phyloP scores from a whole-genome alignment of 2,797 vertebrate species.

The Acanthurus tractus region DNA sequence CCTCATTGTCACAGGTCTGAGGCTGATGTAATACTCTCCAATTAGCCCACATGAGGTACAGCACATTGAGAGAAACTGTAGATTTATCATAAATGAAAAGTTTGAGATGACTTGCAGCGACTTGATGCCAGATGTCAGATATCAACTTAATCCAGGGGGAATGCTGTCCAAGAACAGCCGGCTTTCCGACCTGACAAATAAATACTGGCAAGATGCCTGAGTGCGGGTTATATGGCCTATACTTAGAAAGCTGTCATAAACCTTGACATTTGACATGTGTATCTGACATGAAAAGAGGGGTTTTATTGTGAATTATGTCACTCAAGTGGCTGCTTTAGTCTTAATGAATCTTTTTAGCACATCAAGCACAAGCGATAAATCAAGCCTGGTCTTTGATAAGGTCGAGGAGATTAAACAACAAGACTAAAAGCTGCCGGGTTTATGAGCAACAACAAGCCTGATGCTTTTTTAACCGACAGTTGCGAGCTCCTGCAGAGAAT shows the following conservation, averaged over 20 bases:
- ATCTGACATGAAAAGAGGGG: slow-evolving; percentile 66
- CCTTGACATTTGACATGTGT: slow-evolving; percentile 83
- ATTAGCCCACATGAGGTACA: slow-evolving; percentile 23
- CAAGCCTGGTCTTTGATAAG: slow-evolving; percentile 33
- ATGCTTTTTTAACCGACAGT: slow-evolving; percentile 3
- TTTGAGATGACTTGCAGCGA: slow-evolving; percentile 53
- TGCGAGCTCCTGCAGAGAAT: neutral
- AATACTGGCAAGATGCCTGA: slow-evolving; percentile 76
- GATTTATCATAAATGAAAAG: slow-evolving; percentile 57
- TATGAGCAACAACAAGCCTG: slow-evolving; percentile 12
- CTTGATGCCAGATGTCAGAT: slow-evolving; percentile 69
- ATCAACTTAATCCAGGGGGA: slow-evolving; percentile 77
- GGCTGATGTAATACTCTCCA: slow-evolving; percentile 52
- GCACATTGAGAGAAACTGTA: slow-evolving; percentile 43
- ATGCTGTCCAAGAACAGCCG: slow-evolving; percentile 76
- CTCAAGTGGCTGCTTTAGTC: slow-evolving; percentile 50
- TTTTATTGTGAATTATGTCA: slow-evolving; percentile 67
- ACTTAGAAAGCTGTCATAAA: slow-evolving; percentile 81
- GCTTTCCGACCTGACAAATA: slow-evolving; percentile 72
- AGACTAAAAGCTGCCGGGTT: slow-evolving; percentile 48
- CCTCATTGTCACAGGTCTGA: slow-evolving; percentile 51
- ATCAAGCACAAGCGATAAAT: slow-evolving; percentile 49
- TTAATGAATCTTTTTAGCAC: slow-evolving; percentile 72
- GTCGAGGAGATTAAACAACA: slow-evolving; percentile 34
- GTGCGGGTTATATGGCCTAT: slow-evolving; percentile 73